Conservation (phyloP, 2,888 invertebrate genomes). For the Leptogaster cylindrica region DNA sequence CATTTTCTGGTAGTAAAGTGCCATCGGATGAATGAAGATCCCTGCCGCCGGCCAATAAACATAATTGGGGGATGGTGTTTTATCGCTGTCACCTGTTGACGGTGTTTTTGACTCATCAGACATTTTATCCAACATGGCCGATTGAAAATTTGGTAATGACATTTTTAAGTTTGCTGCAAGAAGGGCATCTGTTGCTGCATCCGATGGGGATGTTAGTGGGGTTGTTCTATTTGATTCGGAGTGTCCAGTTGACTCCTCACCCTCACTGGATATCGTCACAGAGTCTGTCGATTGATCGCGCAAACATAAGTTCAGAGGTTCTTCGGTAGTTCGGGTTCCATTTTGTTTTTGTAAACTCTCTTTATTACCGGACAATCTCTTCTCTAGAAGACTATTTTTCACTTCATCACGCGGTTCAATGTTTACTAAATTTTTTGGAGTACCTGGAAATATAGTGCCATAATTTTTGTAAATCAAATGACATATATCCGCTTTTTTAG, state of each 20-base stretch:
- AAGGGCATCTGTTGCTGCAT: constrained; percentile 50
- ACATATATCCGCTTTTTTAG: constrained; percentile 91
- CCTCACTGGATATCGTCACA: constrained; percentile 58
- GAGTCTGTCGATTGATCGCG: constrained; percentile 66
- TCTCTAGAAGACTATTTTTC: constrained; percentile 67
- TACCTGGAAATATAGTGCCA: constrained; percentile 82
- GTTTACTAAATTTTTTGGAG: constrained; percentile 65
- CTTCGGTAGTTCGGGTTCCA: constrained; percentile 64
- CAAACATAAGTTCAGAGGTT: constrained; percentile 84
- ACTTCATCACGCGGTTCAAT: constrained; percentile 66
- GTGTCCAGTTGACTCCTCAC: constrained; percentile 52
- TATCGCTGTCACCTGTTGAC: constrained; percentile 60
- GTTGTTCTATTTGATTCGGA: constrained; percentile 49
- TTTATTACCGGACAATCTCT: constrained; percentile 61
- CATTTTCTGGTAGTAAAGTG: constrained; percentile 78
- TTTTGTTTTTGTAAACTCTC: constrained; percentile 49
- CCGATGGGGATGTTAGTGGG: constrained; percentile 54
- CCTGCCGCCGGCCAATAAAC: constrained; percentile 76
- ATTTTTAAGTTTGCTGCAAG: constrained; percentile 58
- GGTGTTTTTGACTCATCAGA: constrained; percentile 60
- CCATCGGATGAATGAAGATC: constrained; percentile 76
- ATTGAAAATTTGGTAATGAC: constrained; percentile 63
- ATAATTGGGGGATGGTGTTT: constrained; percentile 63
- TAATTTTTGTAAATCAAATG: constrained; percentile 91
- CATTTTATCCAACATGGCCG: constrained; percentile 58